These are phyloP conservation scores for Lineus longissimus DNA, from an alignment of 1,140 invertebrate genomes.

Conservation along the genomic window DNA sequence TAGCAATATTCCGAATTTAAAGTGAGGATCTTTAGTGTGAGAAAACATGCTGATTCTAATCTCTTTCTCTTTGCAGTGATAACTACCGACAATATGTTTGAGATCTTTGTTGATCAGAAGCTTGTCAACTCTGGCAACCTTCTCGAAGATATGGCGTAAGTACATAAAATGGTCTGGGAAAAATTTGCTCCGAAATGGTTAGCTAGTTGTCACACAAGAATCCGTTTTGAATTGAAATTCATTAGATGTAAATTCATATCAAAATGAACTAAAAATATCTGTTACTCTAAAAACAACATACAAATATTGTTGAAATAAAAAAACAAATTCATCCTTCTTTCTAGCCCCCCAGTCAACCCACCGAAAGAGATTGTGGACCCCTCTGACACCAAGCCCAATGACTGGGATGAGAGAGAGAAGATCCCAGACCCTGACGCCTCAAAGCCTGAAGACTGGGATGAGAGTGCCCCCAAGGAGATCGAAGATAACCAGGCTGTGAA, in stretches of 20 bases:
- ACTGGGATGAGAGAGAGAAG: slow-evolving; percentile 97
- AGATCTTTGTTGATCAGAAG: slow-evolving; percentile 65
- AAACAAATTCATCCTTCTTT: no score
- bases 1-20: no score
- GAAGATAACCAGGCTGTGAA: slow-evolving; percentile 46
- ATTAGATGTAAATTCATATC: no score
- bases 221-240: no score
- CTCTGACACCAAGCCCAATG: slow-evolving; percentile 79
- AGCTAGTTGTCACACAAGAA: not conserved
- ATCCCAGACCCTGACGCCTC: slow-evolving; percentile 81
- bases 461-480: slow-evolving; percentile 49
- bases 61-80: slow-evolving; percentile 61
- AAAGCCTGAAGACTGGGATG: slow-evolving; percentile 85
- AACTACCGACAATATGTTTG: slow-evolving; percentile 78
- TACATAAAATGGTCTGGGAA: no score
- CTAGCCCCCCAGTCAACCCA: slow-evolving; percentile 85
- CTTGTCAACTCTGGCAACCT: slow-evolving; percentile 80
- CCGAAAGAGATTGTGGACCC: slow-evolving; percentile 94
- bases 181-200: not conserved
- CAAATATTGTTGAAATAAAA: no score
- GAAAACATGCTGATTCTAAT: no score
- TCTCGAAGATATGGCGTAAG: slow-evolving; percentile 67
- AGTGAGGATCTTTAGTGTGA: no score
- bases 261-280: no score
- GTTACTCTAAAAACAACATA: no score